Conservation (phyloP, 2,888 invertebrate genomes). For the Linyphia triangularis region DNA sequence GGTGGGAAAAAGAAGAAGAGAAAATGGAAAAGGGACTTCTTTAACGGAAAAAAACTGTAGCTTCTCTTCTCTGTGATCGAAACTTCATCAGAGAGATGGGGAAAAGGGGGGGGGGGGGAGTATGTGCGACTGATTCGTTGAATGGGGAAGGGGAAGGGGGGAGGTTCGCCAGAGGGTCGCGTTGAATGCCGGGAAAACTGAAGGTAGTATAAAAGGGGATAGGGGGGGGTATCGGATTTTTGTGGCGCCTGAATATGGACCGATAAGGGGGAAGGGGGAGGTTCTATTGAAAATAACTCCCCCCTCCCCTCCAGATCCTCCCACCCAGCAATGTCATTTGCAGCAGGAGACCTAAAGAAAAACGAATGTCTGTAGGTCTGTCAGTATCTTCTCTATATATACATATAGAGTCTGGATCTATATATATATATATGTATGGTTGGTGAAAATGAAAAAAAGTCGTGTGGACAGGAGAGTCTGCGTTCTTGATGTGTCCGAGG, state of each 20-base stretch:
- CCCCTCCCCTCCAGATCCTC: neutral
- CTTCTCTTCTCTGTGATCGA: slow-evolving; percentile 53
- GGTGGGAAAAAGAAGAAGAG: slow-evolving; percentile 10
- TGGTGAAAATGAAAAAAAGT: neutral
- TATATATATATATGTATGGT: neutral
- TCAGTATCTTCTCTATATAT: neutral
- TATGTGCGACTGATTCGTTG: slow-evolving; percentile 65
- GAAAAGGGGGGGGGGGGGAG: slow-evolving; percentile 52
- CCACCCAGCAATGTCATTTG: slow-evolving; percentile 53
- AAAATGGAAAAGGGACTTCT: slow-evolving; percentile 72
- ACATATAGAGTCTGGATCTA: neutral
- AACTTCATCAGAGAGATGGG: slow-evolving; percentile 70
- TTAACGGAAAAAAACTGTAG: slow-evolving; percentile 53
- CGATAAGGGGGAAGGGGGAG: slow-evolving; percentile 54
- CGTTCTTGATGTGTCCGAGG: neutral
- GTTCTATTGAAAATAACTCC: slow-evolving; percentile 15
- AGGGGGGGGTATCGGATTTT: slow-evolving; percentile 72
- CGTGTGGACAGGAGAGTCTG: neutral
- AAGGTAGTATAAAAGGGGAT: slow-evolving; percentile 45
- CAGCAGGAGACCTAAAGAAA: slow-evolving; percentile 54
- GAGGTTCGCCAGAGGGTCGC: neutral
- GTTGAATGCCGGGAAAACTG: slow-evolving; percentile 7
- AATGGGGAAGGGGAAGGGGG: slow-evolving; percentile 49
- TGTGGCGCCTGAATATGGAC: slow-evolving; percentile 72
- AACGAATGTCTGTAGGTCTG: neutral